Percentiles rank a stretch among this genome's conserved stretches.
Conservation (phyloP, 2,113 vertebrate species). For the Phyllopteryx taeniolatus region DNA sequence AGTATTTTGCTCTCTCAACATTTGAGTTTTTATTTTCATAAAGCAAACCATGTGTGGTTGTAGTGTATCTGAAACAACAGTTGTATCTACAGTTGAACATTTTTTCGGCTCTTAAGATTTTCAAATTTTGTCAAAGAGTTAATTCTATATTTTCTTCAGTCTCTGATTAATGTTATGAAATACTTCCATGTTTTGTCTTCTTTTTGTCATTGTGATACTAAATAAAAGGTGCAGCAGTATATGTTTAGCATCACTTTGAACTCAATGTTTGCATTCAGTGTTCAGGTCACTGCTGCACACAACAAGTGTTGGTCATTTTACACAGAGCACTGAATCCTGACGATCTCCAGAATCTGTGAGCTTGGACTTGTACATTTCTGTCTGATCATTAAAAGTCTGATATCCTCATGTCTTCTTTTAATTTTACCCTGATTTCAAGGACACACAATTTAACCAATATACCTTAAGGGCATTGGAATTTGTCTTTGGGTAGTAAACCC, state of each 20-base stretch:
- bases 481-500: too few species aligned
- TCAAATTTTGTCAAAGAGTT: constrained; percentile 46
- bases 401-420: neutral
- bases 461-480: too few species aligned
- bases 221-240: constrained; percentile 28
- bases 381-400: neutral
- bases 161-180: constrained; percentile 28
- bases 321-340: constrained; percentile 12
- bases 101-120: constrained; percentile 59
- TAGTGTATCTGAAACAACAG: constrained; percentile 36
- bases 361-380: constrained; percentile 6
- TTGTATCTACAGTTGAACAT: constrained; percentile 14
- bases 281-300: constrained; percentile 6
- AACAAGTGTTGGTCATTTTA: neutral
- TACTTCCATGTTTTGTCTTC: constrained; percentile 3
- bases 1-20: constrained; percentile 57
- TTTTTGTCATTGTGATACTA: constrained; percentile 32
- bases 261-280: constrained; percentile 16
- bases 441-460: too few species aligned
- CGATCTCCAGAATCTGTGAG: neutral
- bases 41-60: constrained; percentile 32
- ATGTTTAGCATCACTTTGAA: constrained; percentile 32
- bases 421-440: too few species aligned
- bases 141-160: constrained; percentile 52
- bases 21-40: constrained; percentile 52